Evolutionary conservation across 1,140 invertebrate genomes (phyloP).

Genomic region (Neotoxoptera formosana): DNA sequence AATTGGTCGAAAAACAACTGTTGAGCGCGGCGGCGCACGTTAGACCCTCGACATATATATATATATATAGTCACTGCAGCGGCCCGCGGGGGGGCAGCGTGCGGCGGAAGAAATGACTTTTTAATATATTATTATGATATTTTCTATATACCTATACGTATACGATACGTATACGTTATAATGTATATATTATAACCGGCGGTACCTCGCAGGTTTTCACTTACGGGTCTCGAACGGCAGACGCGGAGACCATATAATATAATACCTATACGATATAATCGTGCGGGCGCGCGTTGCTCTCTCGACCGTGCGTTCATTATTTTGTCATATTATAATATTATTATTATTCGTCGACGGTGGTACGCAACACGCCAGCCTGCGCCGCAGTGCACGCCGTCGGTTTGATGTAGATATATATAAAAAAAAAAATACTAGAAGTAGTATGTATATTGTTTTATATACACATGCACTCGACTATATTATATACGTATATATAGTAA

Average conservation of each 20-base stretch:
- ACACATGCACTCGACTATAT: not conserved
- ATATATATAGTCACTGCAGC: no score
- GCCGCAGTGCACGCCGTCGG: not conserved
- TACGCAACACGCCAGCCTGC: no score
- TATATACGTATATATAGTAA: not conserved
- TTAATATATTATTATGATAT: conserved; percentile 17
- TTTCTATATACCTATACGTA: no score
- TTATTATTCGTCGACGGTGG: conserved; percentile 25
- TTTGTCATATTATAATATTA: no score
- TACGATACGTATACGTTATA: no score
- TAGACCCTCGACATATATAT: not conserved
- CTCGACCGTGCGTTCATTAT: conserved; percentile 40
- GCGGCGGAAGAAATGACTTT: conserved; percentile 28
- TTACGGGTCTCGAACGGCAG: not conserved
- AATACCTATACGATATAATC: conserved; percentile 26
- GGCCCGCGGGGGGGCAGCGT: not conserved
- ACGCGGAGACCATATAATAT: no score
- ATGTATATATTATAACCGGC: not conserved
- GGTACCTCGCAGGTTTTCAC: not conserved
- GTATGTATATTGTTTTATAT: not conserved
- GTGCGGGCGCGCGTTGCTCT: not conserved
- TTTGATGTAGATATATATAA: not conserved
- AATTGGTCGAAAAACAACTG: conserved; percentile 41
- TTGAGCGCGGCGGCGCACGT: no score
- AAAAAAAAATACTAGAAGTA: not conserved